Evolutionary conservation across 2,113 vertebrate species (phyloP), one percentile per base, ranked within the genome.

Genomic region (Cygnus buccinator): DNA sequence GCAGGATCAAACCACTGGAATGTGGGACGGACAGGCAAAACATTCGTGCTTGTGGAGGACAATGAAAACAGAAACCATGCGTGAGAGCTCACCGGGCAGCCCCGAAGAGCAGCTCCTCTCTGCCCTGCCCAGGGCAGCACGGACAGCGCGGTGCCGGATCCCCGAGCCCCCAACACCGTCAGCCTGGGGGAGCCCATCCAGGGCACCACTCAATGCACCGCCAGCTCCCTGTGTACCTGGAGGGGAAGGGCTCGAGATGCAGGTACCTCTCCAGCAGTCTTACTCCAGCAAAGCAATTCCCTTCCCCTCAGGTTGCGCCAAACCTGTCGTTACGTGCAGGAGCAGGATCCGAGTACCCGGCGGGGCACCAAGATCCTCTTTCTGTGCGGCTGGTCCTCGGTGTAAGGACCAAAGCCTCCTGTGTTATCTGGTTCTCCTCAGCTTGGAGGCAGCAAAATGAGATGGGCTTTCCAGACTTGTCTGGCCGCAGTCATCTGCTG

Each of bases 71-170:
- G 63, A 3, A 48, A 5, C 5, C 11, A 23, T 35, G 28, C 4
- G 28, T 17, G 48, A 26, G 46, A 79, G 73, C 11, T 37, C 4
- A n/a, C 7, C 20, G 4, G 52, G 43, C 71, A 6, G 31, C 21
- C 58, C 50, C 4, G 0, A 31, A 61, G 43, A 21, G 16, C 43
- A 1, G 0, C 5, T n/a, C 11, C 76, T 31, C 29, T 44, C 35
- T 52, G 18, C 29, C 12, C 52, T 22, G 71, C 19, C 55, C 6
- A 15, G 37, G 31, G 6, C 37, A 39, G 31, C 28, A 6, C 7
- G 28, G 59, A 29, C 48, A 41, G 28, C 29, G 37, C 22, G 4
- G 31, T 23, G 35, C 6, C 37, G 50, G 29, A 25, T 26, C 16
- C 28, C 44, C 21, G 21, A 13, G 16, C 54, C 10, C 13, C 25